Evolutionary conservation across 2,888 invertebrate genomes (phyloP).

Genomic region (Heliconius ismenius): DNA sequence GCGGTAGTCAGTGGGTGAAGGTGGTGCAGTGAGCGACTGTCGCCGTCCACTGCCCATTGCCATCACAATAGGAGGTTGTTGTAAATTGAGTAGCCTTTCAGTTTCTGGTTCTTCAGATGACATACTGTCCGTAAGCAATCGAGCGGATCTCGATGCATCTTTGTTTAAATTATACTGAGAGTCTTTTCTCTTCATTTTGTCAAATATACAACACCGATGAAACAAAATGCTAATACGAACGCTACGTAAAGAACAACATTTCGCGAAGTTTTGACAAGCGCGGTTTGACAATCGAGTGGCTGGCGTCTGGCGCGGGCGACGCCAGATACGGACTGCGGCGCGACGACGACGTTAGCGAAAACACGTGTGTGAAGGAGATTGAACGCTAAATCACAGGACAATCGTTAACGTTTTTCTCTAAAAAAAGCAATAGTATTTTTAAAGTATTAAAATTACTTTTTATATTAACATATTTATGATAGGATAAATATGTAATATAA

Average conservation of each 20-base stretch:
- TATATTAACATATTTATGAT: neutral
- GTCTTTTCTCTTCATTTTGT: slow-evolving; percentile 66
- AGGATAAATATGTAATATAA: too few species aligned
- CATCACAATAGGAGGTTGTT: slow-evolving; percentile 61
- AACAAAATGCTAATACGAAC: slow-evolving; percentile 48
- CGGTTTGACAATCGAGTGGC: slow-evolving; percentile 38
- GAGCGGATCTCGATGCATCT: slow-evolving; percentile 61
- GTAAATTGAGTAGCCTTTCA: slow-evolving; percentile 65
- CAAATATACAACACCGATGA: slow-evolving; percentile 48
- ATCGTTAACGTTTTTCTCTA: neutral
- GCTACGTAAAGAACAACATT: slow-evolving; percentile 58
- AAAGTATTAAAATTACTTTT: neutral
- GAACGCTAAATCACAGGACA: slow-evolving; percentile 9
- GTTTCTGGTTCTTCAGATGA: slow-evolving; percentile 77
- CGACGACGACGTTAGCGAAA: slow-evolving; percentile 47
- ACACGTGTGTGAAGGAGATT: slow-evolving; percentile 14
- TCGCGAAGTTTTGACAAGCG: slow-evolving; percentile 52
- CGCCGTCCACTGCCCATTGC: slow-evolving; percentile 61
- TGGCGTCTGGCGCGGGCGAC: slow-evolving; percentile 51
- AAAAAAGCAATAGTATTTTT: neutral
- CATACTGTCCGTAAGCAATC: slow-evolving; percentile 70
- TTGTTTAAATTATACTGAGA: slow-evolving; percentile 59
- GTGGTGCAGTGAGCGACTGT: slow-evolving; percentile 75
- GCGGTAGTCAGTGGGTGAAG: slow-evolving; percentile 75
- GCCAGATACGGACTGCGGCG: slow-evolving; percentile 68